These are phyloP conservation scores for Zapus hudsonius DNA, from an alignment of 2,113 vertebrate genomes.

Conservation along the genomic window DNA sequence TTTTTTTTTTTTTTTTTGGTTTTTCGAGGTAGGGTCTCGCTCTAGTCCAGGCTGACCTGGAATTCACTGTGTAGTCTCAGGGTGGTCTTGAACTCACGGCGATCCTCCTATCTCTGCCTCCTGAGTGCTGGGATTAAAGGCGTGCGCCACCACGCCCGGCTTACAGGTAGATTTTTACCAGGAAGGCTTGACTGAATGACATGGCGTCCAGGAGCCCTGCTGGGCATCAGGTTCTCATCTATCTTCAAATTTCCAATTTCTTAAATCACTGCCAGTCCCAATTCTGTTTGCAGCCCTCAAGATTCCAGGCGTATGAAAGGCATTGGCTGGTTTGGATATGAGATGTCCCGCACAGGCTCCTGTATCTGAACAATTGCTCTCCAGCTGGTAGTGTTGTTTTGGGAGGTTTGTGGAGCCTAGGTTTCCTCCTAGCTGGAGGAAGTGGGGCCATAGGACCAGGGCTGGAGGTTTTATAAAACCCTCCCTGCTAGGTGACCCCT, in stretches of 20 bases:
- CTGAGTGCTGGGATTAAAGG: too few relatives aligned
- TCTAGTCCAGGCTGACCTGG: too few relatives aligned
- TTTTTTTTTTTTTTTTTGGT: too few relatives aligned
- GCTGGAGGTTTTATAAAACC: too few relatives aligned
- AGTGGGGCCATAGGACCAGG: too few relatives aligned
- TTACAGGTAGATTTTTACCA: background rate
- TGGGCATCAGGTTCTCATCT: background rate
- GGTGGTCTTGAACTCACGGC: too few relatives aligned
- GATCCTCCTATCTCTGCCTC: too few relatives aligned
- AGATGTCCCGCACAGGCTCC: background rate
- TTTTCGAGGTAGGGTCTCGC: too few relatives aligned
- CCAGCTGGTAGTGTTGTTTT: background rate
- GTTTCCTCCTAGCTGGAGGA: too few relatives aligned
- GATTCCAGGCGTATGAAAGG: too few relatives aligned
- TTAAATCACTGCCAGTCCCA: background rate
- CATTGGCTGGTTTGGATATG: background rate
- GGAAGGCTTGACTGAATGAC: rapidly evolving
- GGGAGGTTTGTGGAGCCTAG: background rate
- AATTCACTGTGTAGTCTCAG: too few relatives aligned
- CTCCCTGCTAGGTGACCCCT: background rate
- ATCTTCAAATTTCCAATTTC: background rate
- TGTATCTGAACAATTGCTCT: background rate
- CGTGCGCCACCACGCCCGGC: too few relatives aligned
- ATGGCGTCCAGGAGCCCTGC: background rate
- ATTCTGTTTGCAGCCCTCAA: background rate